Conservation (phyloP, 2,888 invertebrate species). For the Anoplius nigerrimus region DNA sequence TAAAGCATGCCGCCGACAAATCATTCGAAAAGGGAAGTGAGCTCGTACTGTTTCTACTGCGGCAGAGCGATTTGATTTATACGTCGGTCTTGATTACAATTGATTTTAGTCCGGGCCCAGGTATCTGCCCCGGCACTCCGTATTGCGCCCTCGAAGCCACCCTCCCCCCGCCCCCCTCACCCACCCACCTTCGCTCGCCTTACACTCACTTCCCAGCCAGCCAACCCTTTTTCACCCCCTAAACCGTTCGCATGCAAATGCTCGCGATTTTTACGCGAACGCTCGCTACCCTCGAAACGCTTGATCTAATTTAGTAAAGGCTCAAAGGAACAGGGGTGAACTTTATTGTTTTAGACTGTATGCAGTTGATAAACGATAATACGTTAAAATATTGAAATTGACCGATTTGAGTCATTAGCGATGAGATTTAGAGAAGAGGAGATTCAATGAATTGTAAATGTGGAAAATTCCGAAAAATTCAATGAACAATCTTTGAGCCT, state of each 20-base stretch:
- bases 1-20: slow-evolving; percentile 56
- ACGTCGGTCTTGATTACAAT: slow-evolving; percentile 65
- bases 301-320: too few relatives aligned
- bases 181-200: slow-evolving; percentile 28
- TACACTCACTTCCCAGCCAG: slow-evolving; percentile 4
- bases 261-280: too few relatives aligned
- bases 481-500: too few relatives aligned
- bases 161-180: slow-evolving; percentile 18
- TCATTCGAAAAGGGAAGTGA: slow-evolving; percentile 57
- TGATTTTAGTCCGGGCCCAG: slow-evolving; percentile 60
- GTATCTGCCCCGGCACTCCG: slow-evolving; percentile 18
- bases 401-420: too few relatives aligned
- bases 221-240: slow-evolving; percentile 15
- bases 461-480: too few relatives aligned
- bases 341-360: too few relatives aligned
- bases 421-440: too few relatives aligned
- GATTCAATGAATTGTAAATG: too few relatives aligned
- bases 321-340: too few relatives aligned
- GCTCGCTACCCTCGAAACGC: too few relatives aligned
- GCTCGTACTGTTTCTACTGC: slow-evolving; percentile 35
- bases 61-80: slow-evolving; percentile 63
- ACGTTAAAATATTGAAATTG: too few relatives aligned
- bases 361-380: too few relatives aligned
- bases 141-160: slow-evolving; percentile 4
- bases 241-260: background rate